Conservation (phyloP, 2,797 vertebrate species). For the Girardinus metallicus region DNA sequence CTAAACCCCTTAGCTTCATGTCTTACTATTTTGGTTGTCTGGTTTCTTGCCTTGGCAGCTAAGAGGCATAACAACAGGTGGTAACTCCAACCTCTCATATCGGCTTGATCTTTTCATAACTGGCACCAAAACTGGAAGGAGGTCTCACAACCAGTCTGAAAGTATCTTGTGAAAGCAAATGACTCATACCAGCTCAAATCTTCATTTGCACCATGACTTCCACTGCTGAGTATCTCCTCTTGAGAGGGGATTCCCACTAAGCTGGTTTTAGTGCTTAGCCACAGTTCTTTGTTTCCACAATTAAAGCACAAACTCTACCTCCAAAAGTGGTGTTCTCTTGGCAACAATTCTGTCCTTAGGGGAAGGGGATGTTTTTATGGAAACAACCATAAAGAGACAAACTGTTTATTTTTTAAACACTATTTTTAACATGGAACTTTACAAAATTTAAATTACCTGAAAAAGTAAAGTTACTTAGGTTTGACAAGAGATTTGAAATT, state of each 20-base stretch:
- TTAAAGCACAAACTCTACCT: neutral
- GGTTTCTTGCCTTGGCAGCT: neutral
- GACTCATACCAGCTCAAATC: neutral
- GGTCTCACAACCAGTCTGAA: neutral
- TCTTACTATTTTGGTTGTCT: neutral
- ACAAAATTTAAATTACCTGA: neutral
- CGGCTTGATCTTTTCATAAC: slow-evolving; percentile 3
- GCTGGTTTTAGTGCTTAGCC: neutral
- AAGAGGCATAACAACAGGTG: neutral
- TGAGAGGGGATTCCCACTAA: neutral
- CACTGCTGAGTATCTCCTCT: neutral
- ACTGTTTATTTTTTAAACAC: neutral
- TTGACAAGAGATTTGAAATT: neutral
- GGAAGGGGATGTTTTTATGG: neutral
- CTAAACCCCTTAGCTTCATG: neutral
- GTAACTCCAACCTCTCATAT: neutral
- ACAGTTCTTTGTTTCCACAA: slow-evolving; percentile 1
- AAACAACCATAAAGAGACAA: neutral
- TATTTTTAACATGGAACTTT: neutral
- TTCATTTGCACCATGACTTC: neutral
- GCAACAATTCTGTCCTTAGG: neutral
- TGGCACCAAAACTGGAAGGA: neutral
- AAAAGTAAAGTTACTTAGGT: neutral
- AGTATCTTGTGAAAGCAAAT: neutral
- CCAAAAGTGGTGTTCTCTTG: neutral